Evolutionary conservation across 2,113 vertebrate genomes (phyloP).

Genomic region (Chitala chitala): DNA sequence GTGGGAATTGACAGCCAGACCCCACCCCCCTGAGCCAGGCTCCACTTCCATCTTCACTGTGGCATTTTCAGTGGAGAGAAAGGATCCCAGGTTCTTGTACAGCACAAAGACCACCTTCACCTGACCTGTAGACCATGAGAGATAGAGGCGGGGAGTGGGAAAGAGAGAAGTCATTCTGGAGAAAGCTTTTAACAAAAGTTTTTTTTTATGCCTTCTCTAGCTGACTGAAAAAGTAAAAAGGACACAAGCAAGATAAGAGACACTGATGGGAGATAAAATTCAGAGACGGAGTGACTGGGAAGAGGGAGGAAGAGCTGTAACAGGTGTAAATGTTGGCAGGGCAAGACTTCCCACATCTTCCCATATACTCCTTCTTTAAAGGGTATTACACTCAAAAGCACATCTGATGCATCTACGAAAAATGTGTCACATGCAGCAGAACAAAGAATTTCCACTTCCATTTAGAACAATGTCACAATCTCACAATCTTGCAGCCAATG

Average conservation of each 20-base stretch:
- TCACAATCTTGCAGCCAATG: too few relatives aligned
- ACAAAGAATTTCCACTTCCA: background rate
- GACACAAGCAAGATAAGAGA: conserved; percentile 29
- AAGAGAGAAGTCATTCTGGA: conserved; percentile 67
- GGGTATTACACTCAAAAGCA: conserved; percentile 5
- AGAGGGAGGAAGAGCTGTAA: background rate
- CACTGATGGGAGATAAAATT: conserved; percentile 16
- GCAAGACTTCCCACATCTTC: background rate
- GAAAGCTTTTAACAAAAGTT: background rate
- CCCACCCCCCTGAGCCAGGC: conserved; percentile 46
- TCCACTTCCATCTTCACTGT: conserved; percentile 79
- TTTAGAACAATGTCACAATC: background rate
- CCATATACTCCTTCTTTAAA: background rate
- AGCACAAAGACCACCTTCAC: conserved; percentile 88
- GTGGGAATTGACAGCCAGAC: conserved; percentile 81
- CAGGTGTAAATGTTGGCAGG: background rate
- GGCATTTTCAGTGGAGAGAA: conserved; percentile 86
- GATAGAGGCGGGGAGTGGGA: conserved; percentile 56
- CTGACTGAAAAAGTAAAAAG: background rate
- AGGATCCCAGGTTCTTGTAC: conserved; percentile 86
- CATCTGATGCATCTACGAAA: background rate
- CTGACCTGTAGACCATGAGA: conserved; percentile 63
- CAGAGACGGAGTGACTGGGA: background rate
- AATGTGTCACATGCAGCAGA: conserved; percentile 2
- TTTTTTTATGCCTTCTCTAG: background rate